phyloP scores from a whole-genome alignment of 2,797 vertebrate genomes.

The Myotis planiceps region DNA sequence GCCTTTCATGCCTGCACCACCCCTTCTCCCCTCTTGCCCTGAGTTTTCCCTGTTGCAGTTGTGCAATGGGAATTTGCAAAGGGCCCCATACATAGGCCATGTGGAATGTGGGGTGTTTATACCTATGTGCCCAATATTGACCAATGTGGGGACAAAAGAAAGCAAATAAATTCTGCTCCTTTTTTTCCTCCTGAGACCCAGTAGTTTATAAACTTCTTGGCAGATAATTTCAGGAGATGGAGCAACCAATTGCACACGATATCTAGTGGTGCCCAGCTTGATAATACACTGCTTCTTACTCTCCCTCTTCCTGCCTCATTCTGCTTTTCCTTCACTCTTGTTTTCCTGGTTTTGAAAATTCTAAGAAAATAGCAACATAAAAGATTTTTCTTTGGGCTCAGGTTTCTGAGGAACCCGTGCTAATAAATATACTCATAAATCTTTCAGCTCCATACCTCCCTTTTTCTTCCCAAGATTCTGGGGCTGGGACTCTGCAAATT shows the following conservation, averaged over 20 bases:
- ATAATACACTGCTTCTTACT: background rate
- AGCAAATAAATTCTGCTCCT: background rate
- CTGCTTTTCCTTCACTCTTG: background rate
- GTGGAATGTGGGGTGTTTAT: background rate
- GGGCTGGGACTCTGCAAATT: background rate
- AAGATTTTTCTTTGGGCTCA: background rate
- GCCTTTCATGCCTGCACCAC: background rate
- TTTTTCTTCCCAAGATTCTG: background rate
- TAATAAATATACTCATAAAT: background rate
- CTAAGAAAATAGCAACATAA: background rate
- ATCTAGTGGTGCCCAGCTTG: background rate
- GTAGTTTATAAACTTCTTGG: background rate
- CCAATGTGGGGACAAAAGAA: background rate
- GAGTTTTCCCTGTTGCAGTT: background rate
- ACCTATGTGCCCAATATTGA: background rate
- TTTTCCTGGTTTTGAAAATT: background rate
- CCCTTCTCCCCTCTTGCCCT: background rate
- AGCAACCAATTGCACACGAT: background rate
- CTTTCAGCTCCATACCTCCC: background rate
- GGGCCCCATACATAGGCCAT: rapidly evolving
- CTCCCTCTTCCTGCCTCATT: background rate
- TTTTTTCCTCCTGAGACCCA: background rate
- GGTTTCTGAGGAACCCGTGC: background rate
- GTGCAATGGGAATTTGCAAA: background rate
- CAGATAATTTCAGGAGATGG: background rate